phyloP scores from a whole-genome alignment of 1,140 invertebrate species.

The Lepidurus arcticus region DNA sequence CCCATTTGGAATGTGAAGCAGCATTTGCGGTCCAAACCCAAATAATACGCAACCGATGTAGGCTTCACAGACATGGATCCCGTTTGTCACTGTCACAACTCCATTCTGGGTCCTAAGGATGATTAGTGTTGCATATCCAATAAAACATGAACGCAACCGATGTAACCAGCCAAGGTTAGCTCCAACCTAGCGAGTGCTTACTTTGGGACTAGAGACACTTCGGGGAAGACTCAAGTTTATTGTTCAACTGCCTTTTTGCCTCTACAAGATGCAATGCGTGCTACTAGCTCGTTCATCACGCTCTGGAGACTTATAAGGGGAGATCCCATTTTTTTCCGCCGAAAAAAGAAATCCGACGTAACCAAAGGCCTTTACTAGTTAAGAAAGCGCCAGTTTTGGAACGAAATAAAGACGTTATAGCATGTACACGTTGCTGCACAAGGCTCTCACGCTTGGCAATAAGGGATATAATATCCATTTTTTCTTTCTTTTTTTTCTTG shows the following conservation, averaged over 20 bases:
- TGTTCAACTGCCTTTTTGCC: not conserved
- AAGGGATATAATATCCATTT: conserved; percentile 19
- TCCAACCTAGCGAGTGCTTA: not conserved
- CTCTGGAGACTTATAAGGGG: not conserved
- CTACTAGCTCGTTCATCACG: conserved; percentile 5
- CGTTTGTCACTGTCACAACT: not conserved
- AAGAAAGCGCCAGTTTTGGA: not conserved
- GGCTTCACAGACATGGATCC: not conserved
- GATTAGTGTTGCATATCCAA: conserved; percentile 7
- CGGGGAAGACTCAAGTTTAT: not conserved
- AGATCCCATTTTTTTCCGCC: not conserved
- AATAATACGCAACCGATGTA: not conserved
- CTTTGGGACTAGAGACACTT: not conserved
- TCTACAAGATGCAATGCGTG: not conserved
- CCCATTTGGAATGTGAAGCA: not conserved
- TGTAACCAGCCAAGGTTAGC: not conserved
- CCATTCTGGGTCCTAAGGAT: not conserved
- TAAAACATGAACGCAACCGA: not conserved
- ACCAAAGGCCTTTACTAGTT: not conserved
- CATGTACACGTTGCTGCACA: not conserved
- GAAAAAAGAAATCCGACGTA: not conserved
- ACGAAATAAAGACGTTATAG: conserved; percentile 11
- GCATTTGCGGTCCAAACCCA: not conserved
- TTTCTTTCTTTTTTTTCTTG: not conserved
- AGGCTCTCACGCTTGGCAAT: conserved; percentile 15